Evolutionary conservation across 2,113 vertebrate species (phyloP), one percentile per base, ranked within the genome.

Genomic region (Anguilla rostrata): DNA sequence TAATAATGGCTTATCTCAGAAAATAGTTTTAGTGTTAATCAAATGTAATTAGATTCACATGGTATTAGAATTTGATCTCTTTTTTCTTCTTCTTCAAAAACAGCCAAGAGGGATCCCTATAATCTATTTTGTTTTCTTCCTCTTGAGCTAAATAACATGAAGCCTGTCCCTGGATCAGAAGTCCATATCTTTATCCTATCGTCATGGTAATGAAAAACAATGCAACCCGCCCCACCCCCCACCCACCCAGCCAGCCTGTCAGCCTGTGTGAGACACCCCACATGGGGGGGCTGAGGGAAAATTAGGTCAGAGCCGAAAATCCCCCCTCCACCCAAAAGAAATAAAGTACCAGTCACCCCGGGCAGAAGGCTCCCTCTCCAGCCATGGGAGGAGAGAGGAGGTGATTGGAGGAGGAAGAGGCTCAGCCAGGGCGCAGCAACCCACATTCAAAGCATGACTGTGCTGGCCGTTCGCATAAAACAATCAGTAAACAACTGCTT

Each of bases 151-250:
- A 22, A 66, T n/a, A 84, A 79, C 29, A 39, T 56, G 41, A 53
- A n/a, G 26, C 2, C 49, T 57, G 75, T 43, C 63, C 5, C 63
- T 11, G 63, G 66, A 53, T 79, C 43, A n/a, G 20, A 2, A 34
- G n/a, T 34, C n/a, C 71, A 75, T 75, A 57, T 57, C 57, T 43
- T 34, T 56, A 26, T 5, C 79, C 56, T 3, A 49, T 86, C 78
- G 80, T 78, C 85, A 86, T 86, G 85, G 79, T n/a, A 56, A 86
- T 82, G 39, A 53, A 20, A 11, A 41, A 86, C 78, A 86, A 86
- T 63, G 40, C 29, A 34, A 80, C 18, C 41, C 16, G 43, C 84
- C 84, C 49, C 84, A 49, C 82, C 53, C 56, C 8, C 82, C 82
- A 60, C 82, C 34, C 34, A 0, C 78, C 85, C 34, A 40, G n/a